Percentiles rank a stretch among this genome's conserved stretches.
Evolutionary conservation across 2,888 invertebrate species (phyloP).

Genomic region (Busseola fusca): DNA sequence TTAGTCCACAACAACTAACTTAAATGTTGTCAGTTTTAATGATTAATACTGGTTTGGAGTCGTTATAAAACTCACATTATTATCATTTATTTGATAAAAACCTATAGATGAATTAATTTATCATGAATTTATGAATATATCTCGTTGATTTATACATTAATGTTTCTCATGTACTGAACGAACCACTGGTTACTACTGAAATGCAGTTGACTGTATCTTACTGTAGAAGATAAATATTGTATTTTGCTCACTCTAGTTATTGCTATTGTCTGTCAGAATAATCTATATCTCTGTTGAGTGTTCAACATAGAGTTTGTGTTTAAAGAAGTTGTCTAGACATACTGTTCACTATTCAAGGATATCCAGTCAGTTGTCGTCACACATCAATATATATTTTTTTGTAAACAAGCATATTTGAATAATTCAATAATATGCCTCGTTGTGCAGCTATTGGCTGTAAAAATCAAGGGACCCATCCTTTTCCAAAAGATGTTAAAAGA

Average conservation of each 20-base stretch:
- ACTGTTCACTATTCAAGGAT: background rate
- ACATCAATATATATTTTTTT: background rate
- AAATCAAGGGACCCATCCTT: constrained; percentile 17
- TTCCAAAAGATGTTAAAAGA: constrained; percentile 27
- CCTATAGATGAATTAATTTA: background rate
- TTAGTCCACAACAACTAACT: background rate
- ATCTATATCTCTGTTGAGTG: background rate
- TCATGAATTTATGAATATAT: background rate
- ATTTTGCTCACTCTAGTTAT: background rate
- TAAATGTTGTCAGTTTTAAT: no score
- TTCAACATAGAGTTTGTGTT: background rate
- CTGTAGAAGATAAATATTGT: background rate
- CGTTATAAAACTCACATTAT: background rate
- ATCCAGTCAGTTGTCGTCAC: background rate
- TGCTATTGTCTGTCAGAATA: background rate
- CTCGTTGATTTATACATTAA: background rate
- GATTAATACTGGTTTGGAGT: background rate
- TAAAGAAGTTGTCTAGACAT: background rate
- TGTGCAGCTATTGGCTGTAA: constrained; percentile 20
- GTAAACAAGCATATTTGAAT: background rate
- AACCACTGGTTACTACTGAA: background rate
- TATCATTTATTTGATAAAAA: background rate
- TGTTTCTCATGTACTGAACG: background rate
- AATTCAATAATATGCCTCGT: constrained; percentile 10
- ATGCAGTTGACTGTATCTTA: background rate